phyloP scores from a whole-genome alignment of 2,797 vertebrate genomes.

The Parambassis ranga region DNA sequence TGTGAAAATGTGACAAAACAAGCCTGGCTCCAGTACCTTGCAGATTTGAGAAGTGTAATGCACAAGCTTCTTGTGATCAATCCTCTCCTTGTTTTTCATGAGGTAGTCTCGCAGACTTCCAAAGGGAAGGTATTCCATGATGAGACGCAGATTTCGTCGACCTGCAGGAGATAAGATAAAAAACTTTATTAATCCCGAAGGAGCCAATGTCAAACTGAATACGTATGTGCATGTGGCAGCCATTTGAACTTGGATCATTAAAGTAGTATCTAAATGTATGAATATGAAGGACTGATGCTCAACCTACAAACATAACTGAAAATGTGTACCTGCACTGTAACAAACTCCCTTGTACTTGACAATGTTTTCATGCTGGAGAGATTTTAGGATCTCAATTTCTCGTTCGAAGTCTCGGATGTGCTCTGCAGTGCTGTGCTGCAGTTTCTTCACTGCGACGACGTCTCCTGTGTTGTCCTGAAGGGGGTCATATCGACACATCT shows the following conservation, averaged over 20 bases:
- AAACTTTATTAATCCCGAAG: background rate
- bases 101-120: conserved; percentile 97
- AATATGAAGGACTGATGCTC: no score
- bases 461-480: conserved; percentile 96
- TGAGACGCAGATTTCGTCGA: conserved; percentile 89
- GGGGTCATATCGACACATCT: conserved; percentile 96
- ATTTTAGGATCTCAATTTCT: conserved; percentile 97
- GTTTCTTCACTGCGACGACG: conserved; percentile 96
- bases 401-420: conserved; percentile 95
- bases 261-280: no score
- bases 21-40: conserved; percentile 81
- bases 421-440: conserved; percentile 94
- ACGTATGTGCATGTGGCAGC: background rate
- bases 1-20: background rate
- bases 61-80: conserved; percentile 93
- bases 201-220: background rate
- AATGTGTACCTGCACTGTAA: conserved; percentile 89
- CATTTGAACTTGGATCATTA: background rate
- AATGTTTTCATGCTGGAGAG: conserved; percentile 96
- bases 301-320: background rate
- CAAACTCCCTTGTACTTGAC: conserved; percentile 98
- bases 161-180: conserved; percentile 65
- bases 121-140: conserved; percentile 97
- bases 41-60: conserved; percentile 94
- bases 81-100: conserved; percentile 91